phyloP scores from a whole-genome alignment of 2,113 vertebrate genomes.

The Gallinago jamesoni region DNA sequence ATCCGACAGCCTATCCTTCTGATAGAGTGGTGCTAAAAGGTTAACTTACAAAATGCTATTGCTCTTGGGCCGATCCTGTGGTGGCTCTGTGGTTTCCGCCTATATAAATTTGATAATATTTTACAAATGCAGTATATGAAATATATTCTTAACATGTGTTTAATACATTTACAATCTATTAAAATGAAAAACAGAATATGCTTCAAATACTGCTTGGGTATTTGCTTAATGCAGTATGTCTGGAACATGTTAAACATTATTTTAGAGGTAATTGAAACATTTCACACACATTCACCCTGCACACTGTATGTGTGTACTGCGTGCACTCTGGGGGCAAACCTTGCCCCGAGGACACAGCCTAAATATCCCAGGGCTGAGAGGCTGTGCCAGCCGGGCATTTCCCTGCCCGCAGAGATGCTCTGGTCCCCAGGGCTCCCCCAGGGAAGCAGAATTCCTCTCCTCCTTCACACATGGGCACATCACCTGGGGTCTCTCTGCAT shows the following conservation, averaged over 20 bases:
- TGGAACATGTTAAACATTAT: conserved; percentile 82
- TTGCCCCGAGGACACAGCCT: neutral
- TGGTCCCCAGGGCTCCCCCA: neutral
- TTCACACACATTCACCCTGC: conserved; percentile 73
- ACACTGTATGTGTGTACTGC: conserved; percentile 27
- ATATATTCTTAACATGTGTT: conserved; percentile 82
- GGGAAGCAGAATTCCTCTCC: neutral
- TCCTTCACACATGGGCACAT: neutral
- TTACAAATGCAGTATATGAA: conserved; percentile 82
- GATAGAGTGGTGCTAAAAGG: conserved; percentile 76
- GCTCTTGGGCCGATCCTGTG: conserved; percentile 66
- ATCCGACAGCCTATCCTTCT: neutral
- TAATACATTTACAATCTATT: conserved; percentile 75
- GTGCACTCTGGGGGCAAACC: neutral
- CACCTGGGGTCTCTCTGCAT: neutral
- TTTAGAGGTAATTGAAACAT: conserved; percentile 83
- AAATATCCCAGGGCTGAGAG: neutral
- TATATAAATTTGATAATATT: conserved; percentile 82
- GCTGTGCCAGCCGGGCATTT: neutral
- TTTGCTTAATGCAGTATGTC: conserved; percentile 70
- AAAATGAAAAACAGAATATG: conserved; percentile 79
- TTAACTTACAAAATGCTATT: conserved; percentile 64
- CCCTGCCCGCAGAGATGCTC: neutral
- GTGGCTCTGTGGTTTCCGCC: conserved; percentile 76
- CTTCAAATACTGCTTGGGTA: conserved; percentile 66